phyloP scores from a whole-genome alignment of 1,140 invertebrate genomes.

The Temnothorax longispinosus region DNA sequence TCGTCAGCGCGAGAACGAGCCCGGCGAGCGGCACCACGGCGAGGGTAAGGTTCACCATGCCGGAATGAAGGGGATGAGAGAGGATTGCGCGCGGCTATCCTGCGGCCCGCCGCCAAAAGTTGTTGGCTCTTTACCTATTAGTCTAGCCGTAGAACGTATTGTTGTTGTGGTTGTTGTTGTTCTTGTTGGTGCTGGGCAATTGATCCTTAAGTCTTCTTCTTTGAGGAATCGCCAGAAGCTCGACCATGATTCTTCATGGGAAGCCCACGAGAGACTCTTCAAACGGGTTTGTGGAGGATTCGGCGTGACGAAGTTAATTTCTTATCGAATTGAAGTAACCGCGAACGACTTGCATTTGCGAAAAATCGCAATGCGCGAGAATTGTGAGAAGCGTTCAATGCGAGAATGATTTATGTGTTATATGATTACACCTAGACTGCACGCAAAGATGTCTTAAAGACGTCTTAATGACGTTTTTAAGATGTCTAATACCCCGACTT shows the following conservation, averaged over 20 bases:
- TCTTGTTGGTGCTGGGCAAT: conserved; percentile 12
- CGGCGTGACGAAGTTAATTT: not conserved
- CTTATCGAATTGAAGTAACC: not conserved
- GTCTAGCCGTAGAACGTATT: conserved; percentile 50
- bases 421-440: not conserved
- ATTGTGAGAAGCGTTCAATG: not conserved
- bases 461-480: too few relatives aligned
- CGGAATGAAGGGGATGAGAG: conserved; percentile 74
- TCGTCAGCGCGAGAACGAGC: conserved; percentile 85
- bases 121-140: conserved; percentile 35
- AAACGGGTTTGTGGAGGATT: not conserved
- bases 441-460: too few relatives aligned
- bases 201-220: not conserved
- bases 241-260: not conserved
- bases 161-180: conserved; percentile 7
- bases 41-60: conserved; percentile 89
- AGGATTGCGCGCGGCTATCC: not conserved
- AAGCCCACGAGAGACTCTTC: not conserved
- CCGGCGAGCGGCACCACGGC: conserved; percentile 83
- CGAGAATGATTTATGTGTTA: not conserved
- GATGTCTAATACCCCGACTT: too few relatives aligned
- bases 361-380: not conserved
- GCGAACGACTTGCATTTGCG: not conserved
- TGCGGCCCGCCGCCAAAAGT: conserved; percentile 1
- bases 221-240: not conserved